Conservation (phyloP, 2,797 vertebrate genomes). For the Diceros bicornis region DNA sequence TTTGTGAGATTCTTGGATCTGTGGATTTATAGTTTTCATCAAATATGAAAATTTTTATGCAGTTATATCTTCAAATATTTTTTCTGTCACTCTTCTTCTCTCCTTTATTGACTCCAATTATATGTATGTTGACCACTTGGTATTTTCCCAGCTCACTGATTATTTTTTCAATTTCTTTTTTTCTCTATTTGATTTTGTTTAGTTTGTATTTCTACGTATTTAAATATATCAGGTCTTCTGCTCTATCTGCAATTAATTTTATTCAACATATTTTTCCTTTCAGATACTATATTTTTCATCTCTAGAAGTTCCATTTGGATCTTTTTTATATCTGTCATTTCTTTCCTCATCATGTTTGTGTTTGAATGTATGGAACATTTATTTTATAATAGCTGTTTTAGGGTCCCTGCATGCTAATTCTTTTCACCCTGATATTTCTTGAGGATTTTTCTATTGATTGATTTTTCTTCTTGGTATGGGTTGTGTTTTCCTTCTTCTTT, state of each 20-base stretch:
- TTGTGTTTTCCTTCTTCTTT: slow-evolving; percentile 2
- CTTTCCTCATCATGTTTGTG: neutral
- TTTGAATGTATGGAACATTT: neutral
- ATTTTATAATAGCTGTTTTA: neutral
- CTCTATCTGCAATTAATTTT: neutral
- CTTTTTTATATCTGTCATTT: slow-evolving; percentile 32
- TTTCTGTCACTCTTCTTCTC: neutral
- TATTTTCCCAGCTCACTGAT: neutral
- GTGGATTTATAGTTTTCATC: neutral
- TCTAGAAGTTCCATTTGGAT: neutral
- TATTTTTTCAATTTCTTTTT: slow-evolving; percentile 16
- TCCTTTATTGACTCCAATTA: slow-evolving; percentile 27
- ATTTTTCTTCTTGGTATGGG: neutral
- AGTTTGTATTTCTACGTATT: slow-evolving; percentile 29
- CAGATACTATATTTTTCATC: neutral
- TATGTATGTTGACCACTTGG: neutral
- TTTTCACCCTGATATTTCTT: neutral
- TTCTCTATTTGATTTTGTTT: neutral
- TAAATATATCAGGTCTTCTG: neutral
- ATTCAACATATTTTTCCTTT: neutral
- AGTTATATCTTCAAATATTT: slow-evolving; percentile 10
- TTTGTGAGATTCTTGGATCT: neutral
- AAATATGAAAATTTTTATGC: slow-evolving; percentile 46
- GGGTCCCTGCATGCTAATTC: neutral
- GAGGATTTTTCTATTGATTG: neutral